Evolutionary conservation across 2,113 vertebrate species (phyloP), one percentile per base, ranked within the genome.

Genomic region (Vimba vimba): DNA sequence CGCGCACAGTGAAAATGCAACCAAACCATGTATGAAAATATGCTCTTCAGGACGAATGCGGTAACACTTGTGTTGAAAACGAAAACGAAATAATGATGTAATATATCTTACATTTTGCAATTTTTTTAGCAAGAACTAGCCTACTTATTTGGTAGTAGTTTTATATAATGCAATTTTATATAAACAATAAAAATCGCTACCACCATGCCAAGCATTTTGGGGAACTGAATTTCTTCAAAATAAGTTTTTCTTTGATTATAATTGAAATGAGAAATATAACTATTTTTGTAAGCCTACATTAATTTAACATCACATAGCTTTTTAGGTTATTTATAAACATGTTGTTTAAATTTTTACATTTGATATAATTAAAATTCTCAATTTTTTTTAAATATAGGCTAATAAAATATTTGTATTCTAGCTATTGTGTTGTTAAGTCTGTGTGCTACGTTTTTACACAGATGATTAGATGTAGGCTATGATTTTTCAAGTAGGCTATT

Each of bases 1-100:
- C 88, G 59, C 82, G 82, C 57, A 69, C 87, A 85, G 85, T 85
- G 76, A 77, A 71, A 86, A 87, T 86, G 85, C 87, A 88, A 84
- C 83, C 87, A 85, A 83, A 88, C 87, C 81, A 59, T 82, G 43
- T 55, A 86, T 80, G 86, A 86, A 87, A 86, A 88, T 82, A 86
- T 75, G 68, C 66, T 64, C 30, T n/a, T 74, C 81, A 30, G 43
- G 59, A 47, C 79, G 25, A 82, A 7, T 43, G 36, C 36, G 68
- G 36, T 43, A 5, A n/a, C 66, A 12, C 13, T 80, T 4, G n/a
- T 30, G 3, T 7, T 55, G 13, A 21, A 52, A 78, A 33, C 52
- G 15, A 25, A 15, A 47, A 1, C 27, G 23, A n/a, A 27, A 27
- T 12, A 62, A 11, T 45, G 1, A 15, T 69, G 8, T 39, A 39